Base-by-base conservation (phyloP, 2,888 invertebrate genomes). In the Netelia melanura region DNA sequence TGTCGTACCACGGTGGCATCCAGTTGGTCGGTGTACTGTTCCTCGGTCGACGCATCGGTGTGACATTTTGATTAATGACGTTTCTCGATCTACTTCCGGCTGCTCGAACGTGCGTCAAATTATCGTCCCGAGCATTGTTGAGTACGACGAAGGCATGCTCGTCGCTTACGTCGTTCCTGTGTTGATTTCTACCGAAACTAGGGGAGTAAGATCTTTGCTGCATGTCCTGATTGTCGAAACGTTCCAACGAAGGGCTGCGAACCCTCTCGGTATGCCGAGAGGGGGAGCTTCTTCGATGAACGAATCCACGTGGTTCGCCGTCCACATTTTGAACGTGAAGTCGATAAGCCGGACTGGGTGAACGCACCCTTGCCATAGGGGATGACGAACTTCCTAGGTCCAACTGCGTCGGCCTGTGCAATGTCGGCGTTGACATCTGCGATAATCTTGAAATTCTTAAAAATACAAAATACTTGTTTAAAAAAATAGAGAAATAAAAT, bases 1-100 rank as follows among this genome's bases (percentile, higher is more conserved):
- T 90, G 71, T 94, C 94, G 86, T 94, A 94, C 94, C 94, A 94
- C 2, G 94, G 94, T 67, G 94, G 94, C 94, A 94, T 94, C 94
- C 94, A 94, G 78, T 94, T 94, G 17, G 92, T 89, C n/a, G 93
- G 91, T n/a, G 92, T 90, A 81, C 86, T 92, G 87, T 90, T 93
- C 84, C 89, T 93, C 77, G 89, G 89, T 84, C 89, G 92, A 81
- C 71, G 87, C 75, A 83, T 62, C 10, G 76, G 8, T 11, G 21
- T 44, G 14, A 61, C 76, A 3, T 58, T 67, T 2, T 92, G 87
- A 76, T 92, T 92, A 43, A 89, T 91, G 30, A 90, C 82, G 67
- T 87, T 87, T 30, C 88, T 86, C 30, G 88, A 71, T 43, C 74
- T 68, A 38, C 30, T 70, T 2, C 76, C 83, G 10, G 61, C 11